Conservation (phyloP, 2,888 invertebrate genomes). For the Miltochrista miniata region DNA sequence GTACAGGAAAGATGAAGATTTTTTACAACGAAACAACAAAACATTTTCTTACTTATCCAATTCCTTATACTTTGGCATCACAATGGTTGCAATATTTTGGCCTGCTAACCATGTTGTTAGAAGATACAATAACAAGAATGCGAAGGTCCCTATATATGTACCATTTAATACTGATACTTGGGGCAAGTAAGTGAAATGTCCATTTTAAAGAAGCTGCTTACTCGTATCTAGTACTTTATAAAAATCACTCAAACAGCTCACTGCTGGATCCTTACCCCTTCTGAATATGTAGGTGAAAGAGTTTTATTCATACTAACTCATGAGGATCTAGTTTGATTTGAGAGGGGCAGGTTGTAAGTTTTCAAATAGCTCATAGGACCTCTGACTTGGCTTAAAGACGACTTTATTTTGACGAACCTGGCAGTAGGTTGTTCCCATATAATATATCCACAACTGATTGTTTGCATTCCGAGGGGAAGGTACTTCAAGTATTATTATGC, state of each 20-base stretch:
- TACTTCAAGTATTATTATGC: too few relatives aligned
- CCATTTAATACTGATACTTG: slow-evolving; percentile 46
- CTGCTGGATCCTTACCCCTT: too few relatives aligned
- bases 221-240: too few relatives aligned
- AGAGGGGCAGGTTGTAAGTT: too few relatives aligned
- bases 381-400: not conserved
- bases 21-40: slow-evolving; percentile 28
- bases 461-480: too few relatives aligned
- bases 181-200: slow-evolving; percentile 33
- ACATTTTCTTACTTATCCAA: slow-evolving; percentile 30
- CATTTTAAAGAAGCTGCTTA: not conserved
- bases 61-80: slow-evolving; percentile 10
- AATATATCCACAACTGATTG: too few relatives aligned
- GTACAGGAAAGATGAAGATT: slow-evolving; percentile 32
- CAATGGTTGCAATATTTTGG: slow-evolving; percentile 23
- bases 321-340: too few relatives aligned
- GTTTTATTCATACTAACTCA: too few relatives aligned
- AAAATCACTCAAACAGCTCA: too few relatives aligned
- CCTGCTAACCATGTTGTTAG: slow-evolving; percentile 24
- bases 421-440: too few relatives aligned
- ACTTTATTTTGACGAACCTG: not conserved
- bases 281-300: too few relatives aligned
- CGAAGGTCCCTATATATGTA: slow-evolving; percentile 35
- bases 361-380: too few relatives aligned
- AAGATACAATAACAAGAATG: slow-evolving; percentile 32